Evolutionary conservation across 2,797 vertebrate genomes (phyloP).

Genomic region (Decapterus maruadsi): DNA sequence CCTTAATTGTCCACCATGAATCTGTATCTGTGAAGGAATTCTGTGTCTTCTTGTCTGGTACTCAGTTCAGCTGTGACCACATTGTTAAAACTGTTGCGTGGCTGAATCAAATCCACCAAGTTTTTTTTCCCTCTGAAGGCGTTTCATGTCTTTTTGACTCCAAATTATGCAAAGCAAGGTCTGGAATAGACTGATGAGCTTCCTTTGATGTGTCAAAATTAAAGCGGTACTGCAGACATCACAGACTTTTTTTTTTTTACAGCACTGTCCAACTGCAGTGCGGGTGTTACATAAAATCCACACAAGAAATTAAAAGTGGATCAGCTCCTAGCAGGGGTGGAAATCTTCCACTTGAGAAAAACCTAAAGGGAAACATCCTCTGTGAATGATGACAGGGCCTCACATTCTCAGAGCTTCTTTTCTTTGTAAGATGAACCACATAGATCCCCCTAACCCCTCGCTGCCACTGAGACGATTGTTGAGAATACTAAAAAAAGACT

Average conservation of each 20-base stretch:
- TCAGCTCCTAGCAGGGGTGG: conserved; percentile 39
- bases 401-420: conserved; percentile 39
- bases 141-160: conserved; percentile 49
- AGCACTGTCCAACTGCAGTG: conserved; percentile 48
- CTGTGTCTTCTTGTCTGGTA: not conserved
- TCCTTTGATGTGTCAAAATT: conserved; percentile 72
- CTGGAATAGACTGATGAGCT: conserved; percentile 39
- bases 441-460: conserved; percentile 22
- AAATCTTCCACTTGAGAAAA: conserved; percentile 35
- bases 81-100: conserved; percentile 16
- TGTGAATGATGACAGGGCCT: conserved; percentile 6
- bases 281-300: conserved; percentile 60
- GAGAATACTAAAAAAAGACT: conserved; percentile 32
- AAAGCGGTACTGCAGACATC: conserved; percentile 64
- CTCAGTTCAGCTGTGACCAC: conserved; percentile 26
- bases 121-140: conserved; percentile 30
- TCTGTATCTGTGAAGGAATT: not conserved
- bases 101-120: conserved; percentile 28
- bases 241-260: conserved; percentile 58
- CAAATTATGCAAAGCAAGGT: conserved; percentile 57
- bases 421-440: conserved; percentile 44
- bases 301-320: conserved; percentile 66
- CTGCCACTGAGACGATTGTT: conserved; percentile 31
- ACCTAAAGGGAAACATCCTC: conserved; percentile 30
- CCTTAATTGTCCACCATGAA: conserved; percentile 11